Percentiles rank a stretch among this genome's conserved stretches.
phyloP scores from a whole-genome alignment of 2,888 invertebrate genomes.

The Ochropacha duplaris region DNA sequence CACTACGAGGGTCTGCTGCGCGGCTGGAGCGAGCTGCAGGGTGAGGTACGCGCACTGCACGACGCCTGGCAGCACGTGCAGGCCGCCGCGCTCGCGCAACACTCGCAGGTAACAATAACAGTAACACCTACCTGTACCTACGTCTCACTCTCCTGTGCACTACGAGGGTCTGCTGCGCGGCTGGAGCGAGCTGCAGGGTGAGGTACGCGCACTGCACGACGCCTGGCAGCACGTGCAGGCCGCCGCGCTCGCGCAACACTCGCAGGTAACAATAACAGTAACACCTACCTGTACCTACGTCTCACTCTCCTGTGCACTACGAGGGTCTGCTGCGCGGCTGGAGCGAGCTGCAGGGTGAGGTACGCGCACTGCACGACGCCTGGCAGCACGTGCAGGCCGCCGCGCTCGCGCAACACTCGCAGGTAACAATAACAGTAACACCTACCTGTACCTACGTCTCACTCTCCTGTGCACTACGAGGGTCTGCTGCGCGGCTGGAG shows the following conservation, averaged over 20 bases:
- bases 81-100: conserved; percentile 51
- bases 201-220: conserved; percentile 87
- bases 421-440: conserved; percentile 17
- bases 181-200: conserved; percentile 86
- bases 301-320: no score
- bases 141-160: no score
- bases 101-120: conserved; percentile 33
- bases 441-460: not conserved
- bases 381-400: conserved; percentile 83
- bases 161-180: conserved; percentile 81
- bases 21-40: conserved; percentile 86
- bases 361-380: conserved; percentile 86
- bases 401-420: conserved; percentile 49
- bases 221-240: conserved; percentile 83
- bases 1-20: conserved; percentile 79
- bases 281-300: not conserved
- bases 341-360: conserved; percentile 85
- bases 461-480: no score
- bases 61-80: conserved; percentile 84
- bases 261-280: conserved; percentile 25
- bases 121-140: no score
- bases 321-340: conserved; percentile 84
- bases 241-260: conserved; percentile 51
- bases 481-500: conserved; percentile 85
- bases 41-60: conserved; percentile 87